Conservation (phyloP, 2,888 invertebrate species). For the Saturnia pavonia region DNA sequence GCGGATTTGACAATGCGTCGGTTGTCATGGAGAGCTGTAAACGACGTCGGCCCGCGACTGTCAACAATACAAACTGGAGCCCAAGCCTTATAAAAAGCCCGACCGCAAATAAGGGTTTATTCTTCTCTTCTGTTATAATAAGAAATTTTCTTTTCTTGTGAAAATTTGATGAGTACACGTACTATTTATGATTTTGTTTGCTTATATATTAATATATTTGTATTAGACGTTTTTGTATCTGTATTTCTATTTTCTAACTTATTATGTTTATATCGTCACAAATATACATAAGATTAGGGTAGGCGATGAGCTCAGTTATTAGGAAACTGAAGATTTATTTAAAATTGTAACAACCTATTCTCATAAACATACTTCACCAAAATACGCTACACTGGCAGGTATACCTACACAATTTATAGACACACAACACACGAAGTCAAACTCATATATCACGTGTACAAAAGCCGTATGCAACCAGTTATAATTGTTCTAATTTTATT, state of each 20-base stretch:
- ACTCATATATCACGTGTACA: too few relatives aligned
- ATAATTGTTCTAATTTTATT: too few relatives aligned
- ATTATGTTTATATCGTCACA: neutral
- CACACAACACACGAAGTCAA: too few relatives aligned
- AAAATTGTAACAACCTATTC: too few relatives aligned
- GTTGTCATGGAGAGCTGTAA: slow-evolving; percentile 56
- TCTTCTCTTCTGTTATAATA: slow-evolving; percentile 27
- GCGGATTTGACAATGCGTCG: slow-evolving; percentile 57
- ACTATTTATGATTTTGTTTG: slow-evolving; percentile 12
- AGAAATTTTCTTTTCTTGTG: slow-evolving; percentile 21
- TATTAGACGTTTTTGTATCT: neutral
- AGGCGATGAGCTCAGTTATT: neutral
- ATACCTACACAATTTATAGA: too few relatives aligned
- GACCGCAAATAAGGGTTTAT: slow-evolving; percentile 36
- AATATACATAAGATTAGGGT: neutral
- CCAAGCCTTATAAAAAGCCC: slow-evolving; percentile 33
- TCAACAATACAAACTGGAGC: slow-evolving; percentile 62
- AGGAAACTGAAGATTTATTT: too few relatives aligned
- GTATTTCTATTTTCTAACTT: neutral
- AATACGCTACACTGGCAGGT: too few relatives aligned
- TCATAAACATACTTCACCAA: too few relatives aligned
- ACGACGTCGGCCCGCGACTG: slow-evolving; percentile 54
- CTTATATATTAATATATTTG: neutral
- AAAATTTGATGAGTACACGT: slow-evolving; percentile 21
- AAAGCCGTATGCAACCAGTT: too few relatives aligned